Evolutionary conservation across 2,797 vertebrate species (phyloP).

Genomic region (Sardinella longiceps): DNA sequence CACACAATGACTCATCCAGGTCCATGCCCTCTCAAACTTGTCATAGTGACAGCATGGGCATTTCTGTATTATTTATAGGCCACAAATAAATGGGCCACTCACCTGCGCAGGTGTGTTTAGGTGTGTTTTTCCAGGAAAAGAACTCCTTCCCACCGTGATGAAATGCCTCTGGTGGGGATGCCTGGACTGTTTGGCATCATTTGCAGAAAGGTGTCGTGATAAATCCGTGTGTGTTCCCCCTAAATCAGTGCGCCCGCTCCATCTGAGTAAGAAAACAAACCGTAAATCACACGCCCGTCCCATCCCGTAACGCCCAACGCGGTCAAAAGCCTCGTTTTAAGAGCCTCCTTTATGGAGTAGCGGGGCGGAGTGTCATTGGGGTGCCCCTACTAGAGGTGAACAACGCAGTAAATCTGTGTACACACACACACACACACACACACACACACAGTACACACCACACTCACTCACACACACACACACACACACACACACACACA

Average conservation of each 20-base stretch:
- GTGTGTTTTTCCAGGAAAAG: constrained; percentile 10
- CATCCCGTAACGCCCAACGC: constrained; percentile 5
- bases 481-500: too few species aligned
- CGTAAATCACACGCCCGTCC: constrained; percentile 33
- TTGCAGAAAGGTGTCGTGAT: constrained; percentile 30
- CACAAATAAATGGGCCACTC: neutral
- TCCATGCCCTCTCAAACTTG: neutral
- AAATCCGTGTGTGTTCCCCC: constrained; percentile 34
- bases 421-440: too few species aligned
- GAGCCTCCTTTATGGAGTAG: neutral
- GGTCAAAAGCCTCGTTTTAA: constrained; percentile 9
- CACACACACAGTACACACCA: too few species aligned
- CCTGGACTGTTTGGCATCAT: constrained; percentile 12
- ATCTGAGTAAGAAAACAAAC: constrained; percentile 36
- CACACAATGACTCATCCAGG: neutral
- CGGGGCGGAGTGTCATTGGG: neutral
- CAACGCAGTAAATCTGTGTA: neutral
- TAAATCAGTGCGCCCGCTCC: constrained; percentile 18
- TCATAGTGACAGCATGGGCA: neutral
- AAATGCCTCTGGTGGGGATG: neutral
- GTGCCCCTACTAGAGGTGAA: neutral
- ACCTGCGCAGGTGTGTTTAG: neutral
- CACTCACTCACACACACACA: too few species aligned
- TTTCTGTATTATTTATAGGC: neutral
- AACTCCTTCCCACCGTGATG: neutral